Percentiles rank a stretch among this genome's conserved stretches.
Conservation (phyloP, 2,113 vertebrate genomes). For the Amia ocellicauda region DNA sequence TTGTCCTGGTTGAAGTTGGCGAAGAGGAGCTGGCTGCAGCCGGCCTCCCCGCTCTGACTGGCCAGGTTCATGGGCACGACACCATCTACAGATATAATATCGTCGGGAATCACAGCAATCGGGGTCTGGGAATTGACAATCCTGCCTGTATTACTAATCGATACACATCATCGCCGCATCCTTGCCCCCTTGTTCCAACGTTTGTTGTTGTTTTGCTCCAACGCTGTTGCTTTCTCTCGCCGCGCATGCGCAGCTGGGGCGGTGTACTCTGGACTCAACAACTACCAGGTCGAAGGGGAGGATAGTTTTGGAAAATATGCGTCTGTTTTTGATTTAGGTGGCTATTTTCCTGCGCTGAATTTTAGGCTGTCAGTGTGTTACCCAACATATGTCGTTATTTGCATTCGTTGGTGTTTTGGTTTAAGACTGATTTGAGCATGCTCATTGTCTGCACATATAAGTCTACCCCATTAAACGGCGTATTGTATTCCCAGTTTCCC, state of each 20-base stretch:
- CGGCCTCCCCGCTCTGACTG: constrained; percentile 90
- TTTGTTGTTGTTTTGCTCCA: constrained; percentile 69
- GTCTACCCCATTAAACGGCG: too few species aligned
- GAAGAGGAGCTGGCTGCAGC: constrained; percentile 92
- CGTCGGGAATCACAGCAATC: constrained; percentile 41
- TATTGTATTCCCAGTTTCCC: too few species aligned
- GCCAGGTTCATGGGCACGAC: constrained; percentile 87
- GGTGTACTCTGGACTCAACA: constrained; percentile 1
- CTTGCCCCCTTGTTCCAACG: constrained; percentile 36
- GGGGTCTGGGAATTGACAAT: not conserved
- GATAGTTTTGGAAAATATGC: not conserved
- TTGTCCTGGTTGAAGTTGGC: constrained; percentile 99
- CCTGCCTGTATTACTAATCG: not conserved
- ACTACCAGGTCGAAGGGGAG: constrained; percentile 46
- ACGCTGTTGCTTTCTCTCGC: constrained; percentile 31
- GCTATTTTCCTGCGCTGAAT: not conserved
- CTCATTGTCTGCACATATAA: too few species aligned
- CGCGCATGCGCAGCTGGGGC: constrained; percentile 53
- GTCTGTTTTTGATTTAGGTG: not conserved
- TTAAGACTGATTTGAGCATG: too few species aligned
- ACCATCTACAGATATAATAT: constrained; percentile 50
- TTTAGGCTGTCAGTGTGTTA: not conserved
- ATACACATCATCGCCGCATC: constrained; percentile 42
- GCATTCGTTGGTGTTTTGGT: too few species aligned
- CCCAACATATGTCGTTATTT: too few species aligned